Conservation (phyloP, 30 jellyfish, hydroid and myxozoan species). For the Rhopilema esculentum region DNA sequence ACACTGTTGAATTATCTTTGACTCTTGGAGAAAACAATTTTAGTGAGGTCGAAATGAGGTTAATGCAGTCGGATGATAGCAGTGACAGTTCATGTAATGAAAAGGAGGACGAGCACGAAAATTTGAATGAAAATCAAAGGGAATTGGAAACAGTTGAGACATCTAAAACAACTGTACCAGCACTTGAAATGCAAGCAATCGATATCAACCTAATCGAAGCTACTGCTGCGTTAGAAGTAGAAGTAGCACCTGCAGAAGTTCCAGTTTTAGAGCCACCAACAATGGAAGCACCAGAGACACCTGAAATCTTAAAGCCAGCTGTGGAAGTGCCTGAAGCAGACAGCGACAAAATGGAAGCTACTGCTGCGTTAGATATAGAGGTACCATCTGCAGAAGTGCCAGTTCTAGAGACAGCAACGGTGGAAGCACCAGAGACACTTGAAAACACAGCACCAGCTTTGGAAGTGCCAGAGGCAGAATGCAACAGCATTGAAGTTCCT, state of each 20-base stretch:
- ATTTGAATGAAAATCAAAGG: neutral
- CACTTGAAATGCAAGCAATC: neutral
- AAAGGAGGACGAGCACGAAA: neutral
- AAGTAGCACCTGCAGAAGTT: neutral
- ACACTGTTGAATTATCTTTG: neutral
- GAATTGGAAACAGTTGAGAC: neutral
- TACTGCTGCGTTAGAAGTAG: neutral
- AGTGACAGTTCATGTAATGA: neutral
- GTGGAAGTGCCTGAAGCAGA: neutral
- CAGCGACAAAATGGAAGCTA: neutral
- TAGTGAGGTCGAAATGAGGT: neutral
- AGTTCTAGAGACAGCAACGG: neutral
- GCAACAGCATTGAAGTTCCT: neutral
- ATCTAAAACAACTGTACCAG: constrained; percentile 9
- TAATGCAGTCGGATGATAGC: constrained; percentile 10
- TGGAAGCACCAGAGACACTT: constrained; percentile 12
- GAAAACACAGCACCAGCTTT: neutral
- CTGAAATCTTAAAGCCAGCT: neutral
- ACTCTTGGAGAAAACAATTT: neutral
- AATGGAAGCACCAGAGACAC: constrained; percentile 20
- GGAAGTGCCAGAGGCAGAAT: neutral
- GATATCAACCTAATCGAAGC: neutral
- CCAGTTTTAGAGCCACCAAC: neutral
- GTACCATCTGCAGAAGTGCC: neutral
- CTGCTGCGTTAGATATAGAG: neutral